Base-by-base conservation (phyloP, 1,140 invertebrate species). In the Zaprionus nigranus region DNA sequence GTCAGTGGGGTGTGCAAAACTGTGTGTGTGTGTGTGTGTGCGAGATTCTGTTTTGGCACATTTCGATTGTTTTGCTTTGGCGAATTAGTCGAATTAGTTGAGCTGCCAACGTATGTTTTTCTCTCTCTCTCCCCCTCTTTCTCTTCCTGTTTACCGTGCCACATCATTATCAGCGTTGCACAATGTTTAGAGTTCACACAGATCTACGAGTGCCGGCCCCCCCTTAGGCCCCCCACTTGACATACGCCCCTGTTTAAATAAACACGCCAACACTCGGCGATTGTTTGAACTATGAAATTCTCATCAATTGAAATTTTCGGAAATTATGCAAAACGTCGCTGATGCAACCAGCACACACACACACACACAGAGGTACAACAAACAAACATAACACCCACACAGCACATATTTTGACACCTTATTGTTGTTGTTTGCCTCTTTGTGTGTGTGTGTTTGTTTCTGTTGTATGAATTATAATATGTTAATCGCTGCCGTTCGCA, bases 401-500 rank as follows among this genome's bases (percentile, higher is more conserved):
- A 64, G n/a, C 28, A 68, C 57, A 54, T 34, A 36, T 46, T 58
- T 58, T 58, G 17, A 58, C 56, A 58, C 56, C 56, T 58, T 56
- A 26, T 38, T 57, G 53, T 58, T 72, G 69, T 58, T 58, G 53
- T 20, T 51, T 75, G 59, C 28, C 22, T 56, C 4, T 49, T 17
- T 26, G 24, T 22, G 34, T 56, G 51, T 72, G 26, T 36, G 40
- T 84, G 82, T 85, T 85, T 85, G 82, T 60, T 64, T 53, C 59
- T 72, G 56, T 68, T 84, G 78, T 88, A 72, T 84, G 84, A 78
- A 71, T 74, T 87, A 88, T 88, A 88, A 90, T 88, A 88, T 88
- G 84, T 84, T 88, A 88, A 88, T 88, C 85, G 85, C 84, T 90
- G 79, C 84, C 81, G 85, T 84, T 88, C 88, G 84, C 85, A 66